phyloP scores from a whole-genome alignment of 2,888 invertebrate genomes.

The Cataglyphis cursor region DNA sequence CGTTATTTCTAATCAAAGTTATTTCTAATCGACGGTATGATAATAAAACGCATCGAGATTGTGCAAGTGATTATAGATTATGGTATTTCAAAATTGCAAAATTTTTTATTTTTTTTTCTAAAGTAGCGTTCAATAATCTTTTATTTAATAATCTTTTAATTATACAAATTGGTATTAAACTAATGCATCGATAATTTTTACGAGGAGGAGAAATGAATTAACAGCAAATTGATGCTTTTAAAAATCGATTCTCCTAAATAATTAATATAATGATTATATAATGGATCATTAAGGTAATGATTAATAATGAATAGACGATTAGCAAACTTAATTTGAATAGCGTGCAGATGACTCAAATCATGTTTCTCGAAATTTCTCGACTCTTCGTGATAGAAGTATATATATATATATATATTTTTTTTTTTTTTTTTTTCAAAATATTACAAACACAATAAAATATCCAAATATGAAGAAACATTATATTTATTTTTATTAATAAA shows the following conservation, averaged over 20 bases:
- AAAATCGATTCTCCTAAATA: neutral
- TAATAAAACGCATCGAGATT: neutral
- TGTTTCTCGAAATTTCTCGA: too few species aligned
- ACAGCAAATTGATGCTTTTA: neutral
- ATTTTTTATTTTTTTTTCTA: neutral
- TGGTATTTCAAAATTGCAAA: neutral
- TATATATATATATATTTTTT: too few species aligned
- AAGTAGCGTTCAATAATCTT: neutral
- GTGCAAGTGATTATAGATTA: neutral
- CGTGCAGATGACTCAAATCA: too few species aligned
- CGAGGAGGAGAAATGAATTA: neutral
- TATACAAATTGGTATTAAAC: neutral
- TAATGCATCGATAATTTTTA: neutral
- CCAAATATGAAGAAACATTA: neutral
- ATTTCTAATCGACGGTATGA: neutral
- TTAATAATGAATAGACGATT: neutral
- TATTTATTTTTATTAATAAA: neutral
- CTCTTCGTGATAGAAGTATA: too few species aligned
- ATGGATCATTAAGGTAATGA: neutral
- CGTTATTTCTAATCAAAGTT: neutral
- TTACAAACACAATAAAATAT: neutral
- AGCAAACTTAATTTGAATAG: too few species aligned
- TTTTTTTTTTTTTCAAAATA: neutral
- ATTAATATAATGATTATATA: neutral
- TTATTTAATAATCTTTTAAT: neutral